Percentiles rank a stretch among this genome's conserved stretches.
Evolutionary conservation across 2,888 invertebrate genomes (phyloP).

Genomic region (Fabriciana adippe): DNA sequence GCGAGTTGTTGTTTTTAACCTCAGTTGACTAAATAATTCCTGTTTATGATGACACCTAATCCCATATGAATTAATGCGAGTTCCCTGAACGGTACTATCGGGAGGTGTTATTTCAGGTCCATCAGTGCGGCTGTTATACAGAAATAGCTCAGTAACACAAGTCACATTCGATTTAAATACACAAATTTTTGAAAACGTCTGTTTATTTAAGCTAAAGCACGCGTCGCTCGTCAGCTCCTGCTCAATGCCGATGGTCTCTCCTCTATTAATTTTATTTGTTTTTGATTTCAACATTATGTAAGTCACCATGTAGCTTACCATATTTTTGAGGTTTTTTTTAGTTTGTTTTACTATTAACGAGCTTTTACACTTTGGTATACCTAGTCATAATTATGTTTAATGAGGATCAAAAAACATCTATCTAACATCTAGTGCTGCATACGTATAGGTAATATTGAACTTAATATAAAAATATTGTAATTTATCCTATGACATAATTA

Average conservation of each 20-base stretch:
- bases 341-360: neutral
- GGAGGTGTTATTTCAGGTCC: conserved; percentile 76
- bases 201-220: conserved; percentile 79
- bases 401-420: too few species aligned
- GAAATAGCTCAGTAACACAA: conserved; percentile 78
- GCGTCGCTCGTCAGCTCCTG: conserved; percentile 48
- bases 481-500: too few species aligned
- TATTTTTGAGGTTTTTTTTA: neutral
- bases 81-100: conserved; percentile 68
- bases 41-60: conserved; percentile 82
- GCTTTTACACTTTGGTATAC: neutral
- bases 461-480: too few species aligned
- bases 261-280: conserved; percentile 41
- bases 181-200: conserved; percentile 80
- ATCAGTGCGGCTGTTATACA: conserved; percentile 74
- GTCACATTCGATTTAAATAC: conserved; percentile 81
- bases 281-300: conserved; percentile 31
- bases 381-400: too few species aligned
- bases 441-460: too few species aligned
- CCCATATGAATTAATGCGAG: conserved; percentile 79
- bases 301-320: neutral
- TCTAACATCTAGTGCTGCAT: too few species aligned
- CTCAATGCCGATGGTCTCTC: conserved; percentile 37
- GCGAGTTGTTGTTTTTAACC: conserved; percentile 76
- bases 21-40: conserved; percentile 80